These are phyloP conservation scores for Stigmatopora argus DNA, from an alignment of 2,113 vertebrate genomes.

Conservation along the genomic window DNA sequence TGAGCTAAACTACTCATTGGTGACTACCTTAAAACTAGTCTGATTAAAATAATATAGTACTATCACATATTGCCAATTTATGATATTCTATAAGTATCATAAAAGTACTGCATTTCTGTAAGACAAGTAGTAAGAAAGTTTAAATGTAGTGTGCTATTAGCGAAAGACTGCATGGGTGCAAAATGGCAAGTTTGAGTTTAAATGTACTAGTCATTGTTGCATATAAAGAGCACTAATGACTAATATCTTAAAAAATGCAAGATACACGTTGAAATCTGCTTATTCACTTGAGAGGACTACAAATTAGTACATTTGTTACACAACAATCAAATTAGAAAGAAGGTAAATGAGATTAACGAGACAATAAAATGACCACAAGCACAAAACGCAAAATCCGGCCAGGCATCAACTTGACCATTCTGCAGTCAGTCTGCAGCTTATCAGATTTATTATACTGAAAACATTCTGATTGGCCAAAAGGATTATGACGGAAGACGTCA, in stretches of 20 bases:
- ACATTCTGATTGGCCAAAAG: constrained; percentile 39
- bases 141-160: no score
- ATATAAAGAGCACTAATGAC: neutral
- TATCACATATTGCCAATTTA: neutral
- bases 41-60: neutral
- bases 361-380: neutral
- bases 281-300: neutral
- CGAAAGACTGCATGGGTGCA: neutral
- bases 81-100: neutral
- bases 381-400: constrained; percentile 3
- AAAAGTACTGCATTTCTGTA: neutral
- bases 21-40: neutral
- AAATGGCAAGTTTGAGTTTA: neutral
- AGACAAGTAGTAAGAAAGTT: neutral
- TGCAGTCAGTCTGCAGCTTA: constrained; percentile 47
- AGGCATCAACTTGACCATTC: constrained; percentile 45
- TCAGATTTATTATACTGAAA: constrained; percentile 53
- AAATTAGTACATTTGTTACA: constrained; percentile 6
- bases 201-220: neutral
- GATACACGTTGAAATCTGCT: neutral
- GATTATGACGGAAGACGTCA: constrained; percentile 49
- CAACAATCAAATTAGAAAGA: constrained; percentile 20
- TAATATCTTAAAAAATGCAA: neutral
- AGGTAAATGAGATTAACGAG: constrained; percentile 6
- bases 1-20: neutral